Percentiles rank a stretch among this genome's conserved stretches.
Conservation (phyloP, 1,140 invertebrate genomes). For the Aphidius ervi region DNA sequence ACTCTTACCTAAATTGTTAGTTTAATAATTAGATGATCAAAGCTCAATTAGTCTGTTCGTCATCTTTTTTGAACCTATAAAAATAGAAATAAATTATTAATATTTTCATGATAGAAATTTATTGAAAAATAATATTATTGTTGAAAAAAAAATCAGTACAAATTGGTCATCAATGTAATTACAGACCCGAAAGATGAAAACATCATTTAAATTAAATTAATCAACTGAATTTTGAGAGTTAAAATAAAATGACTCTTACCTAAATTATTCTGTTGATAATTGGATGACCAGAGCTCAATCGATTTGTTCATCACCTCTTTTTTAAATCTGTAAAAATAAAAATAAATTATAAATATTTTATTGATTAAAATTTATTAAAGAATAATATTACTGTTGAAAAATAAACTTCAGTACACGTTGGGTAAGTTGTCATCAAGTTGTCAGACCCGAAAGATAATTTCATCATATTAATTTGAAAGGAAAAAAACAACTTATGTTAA, state of each 20-base stretch:
- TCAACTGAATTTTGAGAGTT: background rate
- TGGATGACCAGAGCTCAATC: constrained; percentile 5
- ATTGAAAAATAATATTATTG: background rate
- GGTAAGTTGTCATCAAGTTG: constrained; percentile 18
- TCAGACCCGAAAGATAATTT: constrained; percentile 24
- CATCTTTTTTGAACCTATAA: background rate
- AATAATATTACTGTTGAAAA: too few species aligned
- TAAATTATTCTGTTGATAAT: background rate
- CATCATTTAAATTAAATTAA: constrained; percentile 20
- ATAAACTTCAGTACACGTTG: constrained; percentile 17
- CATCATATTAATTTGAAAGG: constrained; percentile 11
- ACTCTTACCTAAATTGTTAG: constrained; percentile 8
- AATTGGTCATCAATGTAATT: constrained; percentile 34
- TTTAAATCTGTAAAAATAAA: background rate
- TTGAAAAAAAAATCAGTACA: constrained; percentile 2
- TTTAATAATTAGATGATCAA: constrained; percentile 11
- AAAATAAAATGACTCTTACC: too few species aligned
- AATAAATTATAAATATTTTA: background rate
- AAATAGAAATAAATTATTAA: background rate
- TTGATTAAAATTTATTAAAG: too few species aligned
- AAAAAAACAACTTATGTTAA: too few species aligned
- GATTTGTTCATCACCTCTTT: background rate
- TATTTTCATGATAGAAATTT: background rate
- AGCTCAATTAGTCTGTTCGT: too few species aligned
- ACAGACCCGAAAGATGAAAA: constrained; percentile 40